phyloP scores from a whole-genome alignment of 92 coral and sea anemone genomes.

The Micromussa lordhowensis region DNA sequence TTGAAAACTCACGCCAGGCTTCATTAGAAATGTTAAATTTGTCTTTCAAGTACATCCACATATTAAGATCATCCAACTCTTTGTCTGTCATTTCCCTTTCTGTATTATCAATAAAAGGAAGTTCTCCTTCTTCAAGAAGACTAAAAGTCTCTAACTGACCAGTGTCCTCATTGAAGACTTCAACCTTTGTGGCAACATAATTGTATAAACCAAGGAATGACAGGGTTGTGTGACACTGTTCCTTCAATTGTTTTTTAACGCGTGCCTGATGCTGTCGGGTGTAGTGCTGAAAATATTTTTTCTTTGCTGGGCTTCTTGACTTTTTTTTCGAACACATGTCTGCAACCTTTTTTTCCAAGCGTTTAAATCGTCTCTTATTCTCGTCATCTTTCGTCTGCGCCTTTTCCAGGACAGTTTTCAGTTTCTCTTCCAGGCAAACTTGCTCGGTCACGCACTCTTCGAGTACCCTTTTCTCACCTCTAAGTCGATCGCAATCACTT shows the following conservation, averaged over 20 bases:
- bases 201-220: constrained; percentile 40
- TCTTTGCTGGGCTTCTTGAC: constrained; percentile 59
- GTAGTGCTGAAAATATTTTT: constrained; percentile 29
- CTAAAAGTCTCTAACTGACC: too few species aligned
- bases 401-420: not conserved
- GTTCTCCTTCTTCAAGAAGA: too few species aligned
- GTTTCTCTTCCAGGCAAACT: not conserved
- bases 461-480: not conserved
- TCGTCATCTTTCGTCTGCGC: not conserved
- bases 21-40: too few species aligned
- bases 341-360: too few species aligned
- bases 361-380: too few species aligned
- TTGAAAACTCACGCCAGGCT: too few species aligned
- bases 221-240: constrained; percentile 43
- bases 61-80: too few species aligned
- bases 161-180: not conserved
- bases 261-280: too few species aligned
- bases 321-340: too few species aligned
- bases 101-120: too few species aligned
- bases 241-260: constrained; percentile 15
- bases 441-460: not conserved
- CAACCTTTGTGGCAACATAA: constrained; percentile 50
- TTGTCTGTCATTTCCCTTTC: too few species aligned
- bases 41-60: too few species aligned
- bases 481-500: not conserved